Percentiles rank a stretch among this genome's conserved stretches.
These are phyloP conservation scores for Puma concolor DNA, from an alignment of 2,113 vertebrate genomes.

Conservation along the genomic window DNA sequence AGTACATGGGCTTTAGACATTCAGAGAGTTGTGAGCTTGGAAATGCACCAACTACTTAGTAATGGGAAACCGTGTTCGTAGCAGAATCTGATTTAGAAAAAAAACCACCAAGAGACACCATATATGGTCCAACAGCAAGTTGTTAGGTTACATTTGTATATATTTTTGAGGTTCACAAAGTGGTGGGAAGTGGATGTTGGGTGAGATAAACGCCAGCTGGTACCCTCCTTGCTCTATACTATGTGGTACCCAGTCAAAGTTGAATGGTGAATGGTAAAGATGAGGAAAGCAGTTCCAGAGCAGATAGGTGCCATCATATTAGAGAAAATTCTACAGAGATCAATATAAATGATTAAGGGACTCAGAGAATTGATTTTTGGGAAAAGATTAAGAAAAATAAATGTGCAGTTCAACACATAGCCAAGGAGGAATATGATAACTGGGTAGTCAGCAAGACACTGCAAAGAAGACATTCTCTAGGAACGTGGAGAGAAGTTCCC, in stretches of 20 bases:
- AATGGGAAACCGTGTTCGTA: background rate
- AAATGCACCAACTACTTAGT: background rate
- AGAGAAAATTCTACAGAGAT: slow-evolving; percentile 65
- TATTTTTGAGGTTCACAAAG: background rate
- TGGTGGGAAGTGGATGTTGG: background rate
- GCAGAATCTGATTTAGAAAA: background rate
- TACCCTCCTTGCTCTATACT: accelerated
- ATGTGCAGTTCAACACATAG: slow-evolving; percentile 60
- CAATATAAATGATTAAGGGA: slow-evolving; percentile 78
- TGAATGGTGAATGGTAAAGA: background rate
- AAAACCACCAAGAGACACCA: background rate
- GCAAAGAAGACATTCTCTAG: background rate
- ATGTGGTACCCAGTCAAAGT: accelerated
- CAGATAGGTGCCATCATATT: slow-evolving; percentile 36
- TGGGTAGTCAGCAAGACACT: background rate
- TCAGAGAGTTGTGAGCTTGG: background rate
- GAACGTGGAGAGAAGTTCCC: background rate
- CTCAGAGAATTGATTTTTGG: slow-evolving; percentile 73
- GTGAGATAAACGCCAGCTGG: background rate
- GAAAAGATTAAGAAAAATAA: slow-evolving; percentile 77
- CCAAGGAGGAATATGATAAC: slow-evolving; percentile 63
- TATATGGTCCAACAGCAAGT: no score
- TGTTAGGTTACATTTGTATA: background rate
- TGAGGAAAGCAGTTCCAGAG: background rate
- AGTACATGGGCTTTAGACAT: background rate